These are phyloP conservation scores for Cerastoderma edule DNA, from an alignment of 2,888 invertebrate species.

Conservation along the genomic window DNA sequence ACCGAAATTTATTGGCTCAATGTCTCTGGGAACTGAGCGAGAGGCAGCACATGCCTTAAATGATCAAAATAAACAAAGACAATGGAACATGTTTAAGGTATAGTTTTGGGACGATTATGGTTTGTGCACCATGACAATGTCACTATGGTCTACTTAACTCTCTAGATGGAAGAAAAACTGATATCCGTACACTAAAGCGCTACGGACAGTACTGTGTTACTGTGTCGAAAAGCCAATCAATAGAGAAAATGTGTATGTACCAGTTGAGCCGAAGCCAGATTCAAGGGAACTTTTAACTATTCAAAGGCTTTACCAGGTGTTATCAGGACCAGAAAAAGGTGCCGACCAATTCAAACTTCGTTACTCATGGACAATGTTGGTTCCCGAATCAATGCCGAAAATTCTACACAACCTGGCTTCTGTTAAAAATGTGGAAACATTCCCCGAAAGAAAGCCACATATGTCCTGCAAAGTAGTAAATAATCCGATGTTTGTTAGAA, in stretches of 20 bases:
- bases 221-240: constrained; percentile 20
- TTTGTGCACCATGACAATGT: constrained; percentile 9
- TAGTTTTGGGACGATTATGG: constrained; percentile 36
- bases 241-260: constrained; percentile 15
- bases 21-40: too few species aligned
- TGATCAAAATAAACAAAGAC: neutral
- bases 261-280: constrained; percentile 25
- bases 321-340: neutral
- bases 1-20: too few species aligned
- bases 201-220: neutral
- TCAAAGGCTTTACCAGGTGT: constrained; percentile 25
- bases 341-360: constrained; percentile 14
- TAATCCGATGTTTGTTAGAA: too few species aligned
- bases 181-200: neutral
- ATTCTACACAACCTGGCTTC: neutral
- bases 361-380: constrained; percentile 25
- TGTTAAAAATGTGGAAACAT: too few species aligned
- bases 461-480: too few species aligned
- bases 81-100: neutral
- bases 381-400: neutral
- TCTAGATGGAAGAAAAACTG: neutral
- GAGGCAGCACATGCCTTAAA: too few species aligned
- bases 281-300: constrained; percentile 6
- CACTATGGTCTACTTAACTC: neutral
- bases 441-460: too few species aligned